Base-by-base conservation (phyloP, 2,888 invertebrate species). In the Nomada ruficornis region DNA sequence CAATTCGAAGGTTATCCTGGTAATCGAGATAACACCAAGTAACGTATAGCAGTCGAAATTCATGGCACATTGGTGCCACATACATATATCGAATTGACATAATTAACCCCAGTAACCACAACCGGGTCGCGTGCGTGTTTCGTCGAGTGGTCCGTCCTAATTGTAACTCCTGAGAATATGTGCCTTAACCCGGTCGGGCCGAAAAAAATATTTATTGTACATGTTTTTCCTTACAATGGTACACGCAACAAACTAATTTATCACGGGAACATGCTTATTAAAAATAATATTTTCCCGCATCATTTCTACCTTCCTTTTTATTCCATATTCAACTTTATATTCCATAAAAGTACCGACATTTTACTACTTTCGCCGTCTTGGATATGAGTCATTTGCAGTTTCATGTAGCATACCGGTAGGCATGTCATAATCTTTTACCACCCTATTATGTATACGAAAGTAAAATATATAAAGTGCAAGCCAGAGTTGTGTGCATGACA, bases 41-140 rank as follows among this genome's bases (percentile, higher is more conserved):
- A 55, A 79, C 68, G 76, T 74, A 77, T 62, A 80, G 70, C 69
- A 54, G 69, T 69, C 60, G 81, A 87, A 87, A 87, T 87, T 85
- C 86, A 82, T 84, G 79, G 87, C 74, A 59, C 78, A 72, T 65
- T 73, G 68, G 15, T 54, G 65, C 83, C 57, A 60, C 55, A 29
- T 70, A 47, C n/a, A 52, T 57, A 69, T 44, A 79, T 80, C 83
- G 85, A 87, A 85, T 87, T 84, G 85, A 77, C 84, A 85, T 82
- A 85, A 87, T 87, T 87, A 87, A 87, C 85, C 77, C 73, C 63
- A 67, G 71, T 52, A 70, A 82, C 87, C 83, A 64, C 85, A 87
- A 77, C 65, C 73, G 59, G 71, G 77, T 76, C 82, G 73, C 50
- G 84, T 68, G 82, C 76, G 69, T 80, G 86, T 83, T 72, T 76